Percentiles rank a stretch among this genome's conserved stretches.
Conservation (phyloP, 2,113 vertebrate species). For the Limanda limanda region DNA sequence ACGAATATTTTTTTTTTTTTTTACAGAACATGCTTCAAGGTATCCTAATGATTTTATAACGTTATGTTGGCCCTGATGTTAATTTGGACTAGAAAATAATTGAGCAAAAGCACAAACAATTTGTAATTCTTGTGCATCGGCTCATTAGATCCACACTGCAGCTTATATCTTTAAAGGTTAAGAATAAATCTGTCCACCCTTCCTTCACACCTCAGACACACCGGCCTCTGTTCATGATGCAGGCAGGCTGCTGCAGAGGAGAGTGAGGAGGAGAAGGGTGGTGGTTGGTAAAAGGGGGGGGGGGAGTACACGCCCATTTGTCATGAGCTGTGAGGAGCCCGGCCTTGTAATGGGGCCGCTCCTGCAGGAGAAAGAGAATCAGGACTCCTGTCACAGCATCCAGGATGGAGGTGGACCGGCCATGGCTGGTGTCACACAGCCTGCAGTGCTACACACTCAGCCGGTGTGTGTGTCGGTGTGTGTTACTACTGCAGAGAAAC, state of each 20-base stretch:
- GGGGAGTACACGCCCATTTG: conserved; percentile 68
- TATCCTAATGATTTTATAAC: too few relatives aligned
- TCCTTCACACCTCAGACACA: conserved; percentile 26
- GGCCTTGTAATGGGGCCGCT: conserved; percentile 24
- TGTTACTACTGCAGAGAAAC: conserved; percentile 64
- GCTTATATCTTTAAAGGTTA: not conserved
- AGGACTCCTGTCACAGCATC: conserved; percentile 37
- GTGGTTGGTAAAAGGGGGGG: not conserved
- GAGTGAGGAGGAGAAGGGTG: conserved; percentile 41
- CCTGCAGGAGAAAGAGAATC: conserved; percentile 43
- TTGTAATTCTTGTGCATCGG: not conserved
- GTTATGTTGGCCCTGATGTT: not conserved
- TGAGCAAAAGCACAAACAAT: not conserved
- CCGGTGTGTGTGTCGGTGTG: conserved; percentile 43
- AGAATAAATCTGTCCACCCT: not conserved
- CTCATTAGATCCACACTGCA: not conserved
- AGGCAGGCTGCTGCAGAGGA: conserved; percentile 64
- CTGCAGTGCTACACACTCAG: too few relatives aligned
- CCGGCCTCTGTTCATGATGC: conserved; percentile 47
- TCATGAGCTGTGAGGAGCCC: conserved; percentile 55
- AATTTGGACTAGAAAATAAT: not conserved
- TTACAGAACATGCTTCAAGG: too few relatives aligned
- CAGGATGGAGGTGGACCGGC: conserved; percentile 48
- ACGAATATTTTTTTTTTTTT: too few relatives aligned
- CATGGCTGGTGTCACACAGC: conserved; percentile 19